A percentile compares a stretch with the other conserved stretches of the same genome.
Evolutionary conservation across 1,140 invertebrate species (phyloP).

Genomic region (Danaus plexippus): DNA sequence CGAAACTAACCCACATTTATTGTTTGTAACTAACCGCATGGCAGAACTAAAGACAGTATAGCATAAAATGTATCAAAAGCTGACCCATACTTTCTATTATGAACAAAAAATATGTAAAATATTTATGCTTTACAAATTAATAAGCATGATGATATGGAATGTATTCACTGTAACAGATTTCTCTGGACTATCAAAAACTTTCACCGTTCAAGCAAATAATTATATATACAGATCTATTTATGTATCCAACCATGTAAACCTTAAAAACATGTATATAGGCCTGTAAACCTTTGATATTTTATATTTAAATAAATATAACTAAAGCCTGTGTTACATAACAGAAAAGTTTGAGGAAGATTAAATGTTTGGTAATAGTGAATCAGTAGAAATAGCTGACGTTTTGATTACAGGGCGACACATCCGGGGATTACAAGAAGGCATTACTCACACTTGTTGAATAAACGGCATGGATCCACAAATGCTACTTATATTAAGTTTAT

Average conservation of each 20-base stretch:
- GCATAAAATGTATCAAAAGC: constrained; percentile 29
- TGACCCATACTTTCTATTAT: constrained; percentile 54
- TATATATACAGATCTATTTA: constrained; percentile 21
- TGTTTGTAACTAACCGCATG: constrained; percentile 39
- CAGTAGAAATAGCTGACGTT: constrained; percentile 45
- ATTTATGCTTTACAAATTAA: constrained; percentile 19
- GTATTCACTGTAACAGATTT: constrained; percentile 4
- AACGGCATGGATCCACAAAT: constrained; percentile 47
- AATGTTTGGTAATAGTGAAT: constrained; percentile 11
- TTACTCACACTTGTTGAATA: constrained; percentile 86
- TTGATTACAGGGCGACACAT: constrained; percentile 87
- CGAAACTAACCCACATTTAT: neutral
- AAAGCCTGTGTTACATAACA: neutral
- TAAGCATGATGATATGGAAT: constrained; percentile 23
- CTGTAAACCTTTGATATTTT: neutral
- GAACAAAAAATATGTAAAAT: constrained; percentile 11
- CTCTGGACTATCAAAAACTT: constrained; percentile 1
- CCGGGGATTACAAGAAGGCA: constrained; percentile 92
- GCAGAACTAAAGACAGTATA: constrained; percentile 20
- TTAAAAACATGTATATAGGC: neutral
- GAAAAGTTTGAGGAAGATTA: neutral
- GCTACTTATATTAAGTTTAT: constrained; percentile 19
- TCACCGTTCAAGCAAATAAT: constrained; percentile 10
- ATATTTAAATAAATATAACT: constrained; percentile 1
- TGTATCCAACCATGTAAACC: constrained; percentile 7